These are phyloP conservation scores for Liodrosophila aerea DNA, from an alignment of 2,888 invertebrate species.

Conservation along the genomic window DNA sequence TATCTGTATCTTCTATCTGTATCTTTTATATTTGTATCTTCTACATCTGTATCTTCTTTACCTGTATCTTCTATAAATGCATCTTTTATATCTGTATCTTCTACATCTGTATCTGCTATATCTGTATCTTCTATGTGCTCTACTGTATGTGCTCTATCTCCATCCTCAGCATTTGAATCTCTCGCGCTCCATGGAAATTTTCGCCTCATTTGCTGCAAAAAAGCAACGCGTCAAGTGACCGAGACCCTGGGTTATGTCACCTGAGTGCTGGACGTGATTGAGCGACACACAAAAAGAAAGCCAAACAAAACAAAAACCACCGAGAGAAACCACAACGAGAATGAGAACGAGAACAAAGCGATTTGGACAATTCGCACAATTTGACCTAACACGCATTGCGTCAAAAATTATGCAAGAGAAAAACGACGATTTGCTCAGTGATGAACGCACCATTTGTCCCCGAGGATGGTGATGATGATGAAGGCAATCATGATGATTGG, in stretches of 20 bases:
- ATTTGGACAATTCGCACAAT: conserved; percentile 44
- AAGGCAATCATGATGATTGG: conserved; percentile 3
- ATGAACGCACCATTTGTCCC: conserved; percentile 43
- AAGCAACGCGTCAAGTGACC: conserved; percentile 7
- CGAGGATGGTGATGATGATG: conserved; percentile 10
- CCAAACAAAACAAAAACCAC: conserved; percentile 2
- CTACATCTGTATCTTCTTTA: no score
- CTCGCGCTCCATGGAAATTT: conserved; percentile 5
- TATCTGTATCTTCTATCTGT: no score
- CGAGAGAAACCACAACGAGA: neutral
- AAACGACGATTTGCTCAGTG: conserved; percentile 37
- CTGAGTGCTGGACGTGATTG: conserved; percentile 44
- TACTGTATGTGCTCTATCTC: no score
- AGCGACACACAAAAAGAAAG: neutral
- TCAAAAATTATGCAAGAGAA: conserved; percentile 58
- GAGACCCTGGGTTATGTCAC: conserved; percentile 26
- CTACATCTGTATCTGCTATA: no score
- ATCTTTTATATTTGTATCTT: no score
- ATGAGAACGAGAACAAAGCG: conserved; percentile 25
- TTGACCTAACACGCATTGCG: conserved; percentile 48
- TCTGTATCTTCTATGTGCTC: no score
- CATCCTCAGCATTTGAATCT: neutral
- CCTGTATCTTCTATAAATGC: no score
- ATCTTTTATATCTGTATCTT: no score
- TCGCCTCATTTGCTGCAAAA: conserved; percentile 36